Evolutionary conservation across 1,140 invertebrate genomes (phyloP).

Genomic region (Papilio polytes): DNA sequence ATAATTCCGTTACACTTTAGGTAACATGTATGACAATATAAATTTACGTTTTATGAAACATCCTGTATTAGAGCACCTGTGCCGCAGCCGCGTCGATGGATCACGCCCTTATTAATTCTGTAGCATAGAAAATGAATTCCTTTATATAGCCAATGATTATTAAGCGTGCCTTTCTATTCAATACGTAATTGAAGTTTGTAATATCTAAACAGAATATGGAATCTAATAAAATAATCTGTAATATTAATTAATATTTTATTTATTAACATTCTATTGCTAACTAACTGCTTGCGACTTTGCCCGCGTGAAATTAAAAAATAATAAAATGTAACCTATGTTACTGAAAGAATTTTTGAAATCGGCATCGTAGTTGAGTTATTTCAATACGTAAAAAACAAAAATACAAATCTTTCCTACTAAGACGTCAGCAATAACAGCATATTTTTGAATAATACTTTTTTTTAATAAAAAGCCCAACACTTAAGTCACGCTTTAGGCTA

Average conservation of each 20-base stretch:
- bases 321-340: too few species aligned
- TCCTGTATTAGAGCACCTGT: constrained; percentile 22
- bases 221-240: not conserved
- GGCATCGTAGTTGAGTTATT: too few species aligned
- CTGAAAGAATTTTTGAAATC: too few species aligned
- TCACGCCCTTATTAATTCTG: constrained; percentile 46
- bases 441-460: too few species aligned
- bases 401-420: too few species aligned
- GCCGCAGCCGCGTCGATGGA: constrained; percentile 28
- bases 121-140: constrained; percentile 47
- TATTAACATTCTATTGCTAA: too few species aligned
- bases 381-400: too few species aligned
- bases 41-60: constrained; percentile 17
- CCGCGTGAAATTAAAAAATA: too few species aligned
- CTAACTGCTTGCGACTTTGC: too few species aligned
- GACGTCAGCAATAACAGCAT: too few species aligned
- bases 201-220: not conserved
- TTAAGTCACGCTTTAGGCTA: too few species aligned
- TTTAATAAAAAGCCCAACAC: too few species aligned
- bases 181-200: not conserved
- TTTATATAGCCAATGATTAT: constrained; percentile 39
- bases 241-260: not conserved
- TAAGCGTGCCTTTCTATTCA: constrained; percentile 12
- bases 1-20: not conserved
- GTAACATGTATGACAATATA: not conserved